Conservation (phyloP, 2,888 invertebrate genomes). For the Noctuana brunneofusca region DNA sequence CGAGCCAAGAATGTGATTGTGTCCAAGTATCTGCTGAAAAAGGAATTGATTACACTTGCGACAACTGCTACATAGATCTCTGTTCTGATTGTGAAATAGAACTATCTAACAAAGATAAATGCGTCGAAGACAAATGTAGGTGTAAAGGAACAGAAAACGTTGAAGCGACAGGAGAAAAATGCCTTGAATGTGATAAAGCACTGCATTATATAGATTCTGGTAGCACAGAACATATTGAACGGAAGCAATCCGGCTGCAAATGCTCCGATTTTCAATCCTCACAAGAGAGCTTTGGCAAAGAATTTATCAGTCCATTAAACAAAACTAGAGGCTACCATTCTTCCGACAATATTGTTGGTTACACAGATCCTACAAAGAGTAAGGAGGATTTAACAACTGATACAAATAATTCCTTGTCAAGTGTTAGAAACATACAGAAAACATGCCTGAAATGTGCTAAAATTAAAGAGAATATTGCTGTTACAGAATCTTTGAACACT, state of each 20-base stretch:
- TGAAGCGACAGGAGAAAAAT: slow-evolving; percentile 58
- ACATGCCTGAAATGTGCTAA: slow-evolving; percentile 77
- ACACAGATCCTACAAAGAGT: slow-evolving; percentile 60
- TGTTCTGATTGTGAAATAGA: slow-evolving; percentile 75
- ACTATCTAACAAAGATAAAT: slow-evolving; percentile 56
- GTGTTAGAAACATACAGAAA: slow-evolving; percentile 66
- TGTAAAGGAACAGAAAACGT: slow-evolving; percentile 54
- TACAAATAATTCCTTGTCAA: slow-evolving; percentile 61
- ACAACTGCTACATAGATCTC: slow-evolving; percentile 70
- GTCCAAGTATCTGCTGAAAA: slow-evolving; percentile 68
- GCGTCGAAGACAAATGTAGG: slow-evolving; percentile 56
- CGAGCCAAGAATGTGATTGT: slow-evolving; percentile 66
- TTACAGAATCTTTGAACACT: slow-evolving; percentile 59
- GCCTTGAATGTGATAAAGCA: slow-evolving; percentile 70
- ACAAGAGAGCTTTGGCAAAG: slow-evolving; percentile 75
- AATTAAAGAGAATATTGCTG: slow-evolving; percentile 78
- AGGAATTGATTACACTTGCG: slow-evolving; percentile 73
- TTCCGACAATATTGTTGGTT: slow-evolving; percentile 73
- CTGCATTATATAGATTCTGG: slow-evolving; percentile 74
- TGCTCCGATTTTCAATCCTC: slow-evolving; percentile 76
- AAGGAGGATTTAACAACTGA: slow-evolving; percentile 64
- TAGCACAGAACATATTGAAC: slow-evolving; percentile 67
- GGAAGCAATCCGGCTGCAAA: slow-evolving; percentile 64
- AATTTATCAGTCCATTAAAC: slow-evolving; percentile 61
- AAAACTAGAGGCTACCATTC: slow-evolving; percentile 76